Base-by-base conservation (phyloP, 37 sponge, comb jelly and placozoan genomes). In the Diacarnus erythraeanus region DNA sequence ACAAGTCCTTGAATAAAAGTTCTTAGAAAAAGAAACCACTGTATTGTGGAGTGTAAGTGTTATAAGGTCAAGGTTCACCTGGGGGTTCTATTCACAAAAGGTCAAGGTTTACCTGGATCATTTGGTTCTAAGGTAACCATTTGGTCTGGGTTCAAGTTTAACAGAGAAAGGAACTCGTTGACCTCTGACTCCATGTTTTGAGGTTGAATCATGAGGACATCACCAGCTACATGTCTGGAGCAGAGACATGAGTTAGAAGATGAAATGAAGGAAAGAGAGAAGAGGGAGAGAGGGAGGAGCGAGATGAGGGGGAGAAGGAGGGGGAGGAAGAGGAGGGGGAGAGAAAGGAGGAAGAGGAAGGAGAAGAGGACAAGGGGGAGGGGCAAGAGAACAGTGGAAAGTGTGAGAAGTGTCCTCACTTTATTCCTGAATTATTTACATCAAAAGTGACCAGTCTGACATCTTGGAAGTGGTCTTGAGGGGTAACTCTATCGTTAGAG, bases 401-500 rank as follows among this genome's bases (percentile, higher is more conserved):
- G 73, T 25, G 22, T 39, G 59, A 42, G 9, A 21, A 23, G 3
- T 21, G 20, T 2, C 21, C 71, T 71, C 0, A 89, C 90, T 73
- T 71, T 33, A 89, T 78, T 63, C 70, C 76, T 47, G 94, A 88
- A 18, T 64, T 88, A 18, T 60, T 25, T 36, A 95, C 40, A 71
- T 92, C 91, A 29, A 98, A 65, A 34, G 83, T 81, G n/a, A 98
- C 76, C 60, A 96, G 85, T 38, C 99, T 75, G 3, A 96, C 97
- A 86, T 98, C 99, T 79, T 98, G 99, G 40, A 98, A 96, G 77
- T 98, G 99, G 30, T 74, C 81, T 0, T 27, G 33, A 17, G 90
- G 66, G 25, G 99, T 98, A 12, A 98, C 77, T 37, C 99, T 69
- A 37, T 72, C 81, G 64, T 93, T 96, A 26, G 87, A 69, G 59